Conservation (phyloP, 2,888 invertebrate genomes). For the Aspidiotus destructor region DNA sequence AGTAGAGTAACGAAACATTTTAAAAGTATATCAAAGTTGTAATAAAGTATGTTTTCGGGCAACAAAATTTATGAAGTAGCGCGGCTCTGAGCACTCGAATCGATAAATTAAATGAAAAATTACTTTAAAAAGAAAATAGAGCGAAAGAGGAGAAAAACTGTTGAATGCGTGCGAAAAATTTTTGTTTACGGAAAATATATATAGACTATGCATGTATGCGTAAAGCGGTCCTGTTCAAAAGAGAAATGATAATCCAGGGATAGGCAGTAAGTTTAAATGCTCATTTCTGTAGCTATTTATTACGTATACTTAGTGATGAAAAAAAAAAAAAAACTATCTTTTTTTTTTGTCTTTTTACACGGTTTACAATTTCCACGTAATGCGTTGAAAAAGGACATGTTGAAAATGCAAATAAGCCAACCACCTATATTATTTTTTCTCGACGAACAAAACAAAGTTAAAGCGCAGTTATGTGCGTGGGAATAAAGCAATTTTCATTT, state of each 20-base stretch:
- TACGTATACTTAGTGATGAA: neutral
- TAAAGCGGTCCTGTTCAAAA: too few relatives aligned
- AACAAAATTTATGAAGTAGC: too few relatives aligned
- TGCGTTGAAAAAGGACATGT: neutral
- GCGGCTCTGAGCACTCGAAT: too few relatives aligned
- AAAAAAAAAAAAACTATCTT: neutral
- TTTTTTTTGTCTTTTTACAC: conserved; percentile 3
- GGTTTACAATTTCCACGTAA: neutral
- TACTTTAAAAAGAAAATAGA: too few relatives aligned
- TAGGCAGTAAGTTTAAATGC: neutral
- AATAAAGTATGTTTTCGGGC: too few relatives aligned
- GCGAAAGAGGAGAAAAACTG: too few relatives aligned
- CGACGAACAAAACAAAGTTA: conserved; percentile 1
- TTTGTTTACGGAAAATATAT: too few relatives aligned
- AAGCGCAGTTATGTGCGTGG: neutral
- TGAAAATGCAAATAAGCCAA: conserved; percentile 10
- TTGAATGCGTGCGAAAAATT: too few relatives aligned
- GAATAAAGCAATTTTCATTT: neutral
- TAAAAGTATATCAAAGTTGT: too few relatives aligned
- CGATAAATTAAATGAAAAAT: too few relatives aligned
- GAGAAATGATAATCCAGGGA: neutral
- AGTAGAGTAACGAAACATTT: too few relatives aligned
- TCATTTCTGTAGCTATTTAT: conserved; percentile 1
- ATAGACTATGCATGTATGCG: too few relatives aligned
- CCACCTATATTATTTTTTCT: conserved; percentile 7